These are phyloP conservation scores for Erebia epiphron DNA, from an alignment of 2,888 invertebrate species.

Conservation along the genomic window DNA sequence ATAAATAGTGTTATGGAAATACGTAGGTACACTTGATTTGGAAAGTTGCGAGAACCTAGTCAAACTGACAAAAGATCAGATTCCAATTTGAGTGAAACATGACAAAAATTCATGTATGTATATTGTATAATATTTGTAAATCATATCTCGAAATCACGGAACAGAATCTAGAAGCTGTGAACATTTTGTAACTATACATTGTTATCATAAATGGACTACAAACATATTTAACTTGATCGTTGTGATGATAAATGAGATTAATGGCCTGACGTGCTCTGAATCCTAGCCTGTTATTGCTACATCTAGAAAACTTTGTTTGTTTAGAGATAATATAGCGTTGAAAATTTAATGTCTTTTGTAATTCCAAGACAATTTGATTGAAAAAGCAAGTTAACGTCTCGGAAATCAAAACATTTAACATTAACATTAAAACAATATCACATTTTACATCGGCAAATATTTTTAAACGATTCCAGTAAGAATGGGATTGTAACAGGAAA, in stretches of 20 bases:
- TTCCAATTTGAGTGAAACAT: neutral
- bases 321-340: neutral
- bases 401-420: no score
- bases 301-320: slow-evolving; percentile 15
- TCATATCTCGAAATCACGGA: neutral
- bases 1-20: neutral
- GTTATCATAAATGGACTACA: slow-evolving; percentile 16
- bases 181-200: slow-evolving; percentile 14
- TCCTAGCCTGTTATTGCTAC: slow-evolving; percentile 13
- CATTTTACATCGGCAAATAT: no score
- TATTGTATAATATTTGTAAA: neutral
- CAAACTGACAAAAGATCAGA: neutral
- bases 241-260: slow-evolving; percentile 22
- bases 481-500: no score
- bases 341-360: slow-evolving; percentile 2
- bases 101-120: neutral
- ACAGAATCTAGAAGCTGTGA: neutral
- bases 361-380: neutral
- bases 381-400: no score
- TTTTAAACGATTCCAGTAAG: no score
- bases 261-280: slow-evolving; percentile 24
- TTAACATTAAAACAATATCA: no score
- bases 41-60: neutral
- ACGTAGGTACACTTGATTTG: neutral
- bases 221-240: slow-evolving; percentile 17